phyloP scores from a whole-genome alignment of 1,140 invertebrate species.

The Drosophila ananassae region DNA sequence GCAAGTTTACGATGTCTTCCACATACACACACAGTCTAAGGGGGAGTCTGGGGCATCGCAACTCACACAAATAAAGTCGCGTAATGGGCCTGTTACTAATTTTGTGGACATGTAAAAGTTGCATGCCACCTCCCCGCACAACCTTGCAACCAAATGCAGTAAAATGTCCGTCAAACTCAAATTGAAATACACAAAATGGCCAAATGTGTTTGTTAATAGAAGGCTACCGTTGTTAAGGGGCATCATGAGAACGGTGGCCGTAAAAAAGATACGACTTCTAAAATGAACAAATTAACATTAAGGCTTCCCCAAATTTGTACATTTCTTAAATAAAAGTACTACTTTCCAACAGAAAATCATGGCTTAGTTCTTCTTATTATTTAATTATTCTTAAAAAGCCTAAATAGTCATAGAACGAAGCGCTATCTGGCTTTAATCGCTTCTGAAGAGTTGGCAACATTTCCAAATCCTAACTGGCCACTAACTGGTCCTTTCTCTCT shows the following conservation, averaged over 20 bases:
- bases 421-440: background rate
- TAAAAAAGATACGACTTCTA: conserved; percentile 21
- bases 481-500: background rate
- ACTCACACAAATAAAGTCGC: conserved; percentile 72
- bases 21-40: background rate
- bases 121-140: background rate
- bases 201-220: conserved; percentile 33
- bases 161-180: conserved; percentile 34
- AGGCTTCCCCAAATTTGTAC: background rate
- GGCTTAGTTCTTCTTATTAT: too few species aligned
- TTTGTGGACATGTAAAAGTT: conserved; percentile 53
- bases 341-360: too few species aligned
- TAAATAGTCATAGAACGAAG: background rate
- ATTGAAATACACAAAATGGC: conserved; percentile 32
- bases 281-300: conserved; percentile 9
- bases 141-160: conserved; percentile 17
- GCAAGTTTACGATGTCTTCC: conserved; percentile 74
- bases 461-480: conserved; percentile 1
- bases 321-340: too few species aligned
- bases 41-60: background rate
- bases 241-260: conserved; percentile 21
- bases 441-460: background rate
- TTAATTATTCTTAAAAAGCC: too few species aligned
- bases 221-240: conserved; percentile 11
- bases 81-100: conserved; percentile 73